These are phyloP conservation scores for Notarius quadriscutis DNA, from an alignment of 2,113 vertebrate genomes.

Conservation along the genomic window DNA sequence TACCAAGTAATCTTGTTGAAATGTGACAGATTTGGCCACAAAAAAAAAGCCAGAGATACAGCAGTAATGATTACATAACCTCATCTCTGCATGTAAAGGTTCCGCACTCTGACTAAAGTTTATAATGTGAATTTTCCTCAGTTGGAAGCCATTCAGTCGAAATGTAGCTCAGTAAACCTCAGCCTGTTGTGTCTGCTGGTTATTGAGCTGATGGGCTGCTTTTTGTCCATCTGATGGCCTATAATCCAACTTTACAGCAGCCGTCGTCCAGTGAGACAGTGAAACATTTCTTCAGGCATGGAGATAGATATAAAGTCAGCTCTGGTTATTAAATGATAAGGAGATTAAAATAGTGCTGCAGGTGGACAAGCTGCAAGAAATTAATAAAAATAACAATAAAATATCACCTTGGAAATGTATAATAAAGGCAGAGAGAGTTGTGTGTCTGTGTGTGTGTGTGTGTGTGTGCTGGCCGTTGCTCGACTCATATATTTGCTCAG, in stretches of 20 bases:
- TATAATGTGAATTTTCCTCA: not conserved
- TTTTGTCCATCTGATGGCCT: not conserved
- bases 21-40: too few relatives aligned
- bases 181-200: not conserved
- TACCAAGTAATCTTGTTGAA: too few relatives aligned
- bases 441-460: conserved; percentile 2
- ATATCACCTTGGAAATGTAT: conserved; percentile 40
- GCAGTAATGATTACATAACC: not conserved
- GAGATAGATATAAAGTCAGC: conserved; percentile 11
- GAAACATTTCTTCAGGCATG: not conserved
- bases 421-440: conserved; percentile 7
- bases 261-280: not conserved
- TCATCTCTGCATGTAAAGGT: not conserved
- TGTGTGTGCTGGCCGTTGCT: not conserved
- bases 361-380: not conserved
- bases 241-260: not conserved
- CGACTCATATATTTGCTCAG: not conserved
- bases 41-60: not conserved
- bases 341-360: conserved; percentile 20
- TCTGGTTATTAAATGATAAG: conserved; percentile 30
- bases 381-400: conserved; percentile 34
- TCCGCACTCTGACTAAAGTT: not conserved
- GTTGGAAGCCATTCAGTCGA: not conserved
- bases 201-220: not conserved
- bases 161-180: not conserved